Evolutionary conservation across 1,140 invertebrate species (phyloP), one percentile per base, ranked within the genome.

Genomic region (Camponotus vicinus): DNA sequence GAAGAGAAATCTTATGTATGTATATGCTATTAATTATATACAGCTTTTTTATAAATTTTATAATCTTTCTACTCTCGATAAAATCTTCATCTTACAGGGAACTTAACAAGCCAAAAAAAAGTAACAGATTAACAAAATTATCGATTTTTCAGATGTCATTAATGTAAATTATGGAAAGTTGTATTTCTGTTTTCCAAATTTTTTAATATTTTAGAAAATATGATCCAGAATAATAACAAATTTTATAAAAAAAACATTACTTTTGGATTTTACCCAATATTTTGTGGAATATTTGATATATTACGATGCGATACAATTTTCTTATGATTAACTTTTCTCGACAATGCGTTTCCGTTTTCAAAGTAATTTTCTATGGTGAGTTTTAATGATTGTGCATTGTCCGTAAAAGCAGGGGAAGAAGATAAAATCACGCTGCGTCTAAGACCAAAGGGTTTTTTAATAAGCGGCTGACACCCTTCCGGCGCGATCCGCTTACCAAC

Each of bases 311-410:
- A 80, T 32, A 27, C 15, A 40, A 61, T 73, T 61, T 27, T 3
- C 45, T 57, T 42, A 80, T 45, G 66, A 70, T 11, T 71, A 61
- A 83, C 32, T 73, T 73, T 73, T 21, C 79, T 49, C 27, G 52
- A 82, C 55, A 82, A 82, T 73, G 70, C 55, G 18, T 45, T 83
- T 71, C 40, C 42, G 78, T 55, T 82, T 73, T 59, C 40, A 61
- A n/a, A 83, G 73, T 75, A 67, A 79, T 78, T 85, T 82, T 32
- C 34, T 27, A 40, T 9, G 52, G 80, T 27, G 59, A 78, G 61
- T 88, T 75, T 90, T 91, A 91, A 91, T 91, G 91, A 91, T 90
- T 86, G 79, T 66, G 86, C 88, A 91, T 91, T 88, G 90, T 90
- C 70, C 64, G 66, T 80, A 69, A 85, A 90, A 88, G 78, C 71